Evolutionary conservation across 2,888 invertebrate species (phyloP), one percentile per base, ranked within the genome.

Genomic region (Eupeodes latifasciatus): DNA sequence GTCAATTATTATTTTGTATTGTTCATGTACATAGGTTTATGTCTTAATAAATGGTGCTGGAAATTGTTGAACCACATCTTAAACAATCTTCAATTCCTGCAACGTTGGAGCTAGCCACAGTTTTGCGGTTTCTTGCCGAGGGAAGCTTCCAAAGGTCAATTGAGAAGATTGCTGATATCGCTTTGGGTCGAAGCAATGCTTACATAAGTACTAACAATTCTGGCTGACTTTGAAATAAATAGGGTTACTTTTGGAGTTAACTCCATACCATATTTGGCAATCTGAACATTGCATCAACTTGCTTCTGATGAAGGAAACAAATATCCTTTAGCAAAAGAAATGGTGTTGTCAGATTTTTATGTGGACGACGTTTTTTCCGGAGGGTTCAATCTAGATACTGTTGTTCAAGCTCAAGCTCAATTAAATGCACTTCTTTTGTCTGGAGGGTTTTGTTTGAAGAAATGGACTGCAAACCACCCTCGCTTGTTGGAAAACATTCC

Each of bases 221-320:
- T 90, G 5, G 27, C 74, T 49, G 78, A 79, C 27, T 90, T 79
- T 62, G 61, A 80, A 5, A 47, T 90, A 5, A 77, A 64, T 19
- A 83, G 89, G 47, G 81, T 91, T 10, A 85, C 89, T 4, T 27
- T 27, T 27, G 1, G 1, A n/a, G n/a, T n/a, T n/a, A n/a, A n/a
- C n/a, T n/a, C n/a, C n/a, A n/a, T n/a, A n/a, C 27, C 27, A 27
- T 27, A 27, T 90, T 85, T 75, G 90, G 90, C 90, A 7, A 88
- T 81, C 1, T 78, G 75, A 51, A 69, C 78, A 77, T 51, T 90
- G 12, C 79, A 71, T 9, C 74, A 86, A 47, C 64, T 90, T 5
- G 90, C 89, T 12, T 11, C 53, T 0, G 79, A 88, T 27, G 82
- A 90, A 69, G 40, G 62, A 40, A 4, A 49, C 0, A 82, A 71